Percentiles rank a stretch among this genome's conserved stretches.
Evolutionary conservation across 2,888 invertebrate species (phyloP).

Genomic region (Eristalis arbustorum): DNA sequence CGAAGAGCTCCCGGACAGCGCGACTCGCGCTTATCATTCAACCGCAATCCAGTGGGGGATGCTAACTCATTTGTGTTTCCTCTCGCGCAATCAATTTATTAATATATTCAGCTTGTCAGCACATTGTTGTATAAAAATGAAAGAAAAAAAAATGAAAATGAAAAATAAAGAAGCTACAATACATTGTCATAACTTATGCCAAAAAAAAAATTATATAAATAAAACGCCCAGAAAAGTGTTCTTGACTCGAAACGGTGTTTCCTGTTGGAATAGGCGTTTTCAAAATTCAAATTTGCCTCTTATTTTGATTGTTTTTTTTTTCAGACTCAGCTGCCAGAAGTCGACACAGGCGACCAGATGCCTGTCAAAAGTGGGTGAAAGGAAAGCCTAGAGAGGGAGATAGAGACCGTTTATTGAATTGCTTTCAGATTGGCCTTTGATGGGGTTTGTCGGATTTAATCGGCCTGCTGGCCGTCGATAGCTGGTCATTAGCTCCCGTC

Average conservation of each 20-base stretch:
- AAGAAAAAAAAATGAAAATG: slow-evolving; percentile 1
- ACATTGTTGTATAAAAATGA: slow-evolving; percentile 32
- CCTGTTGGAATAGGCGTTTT: slow-evolving; percentile 9
- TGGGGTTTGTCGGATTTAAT: background rate
- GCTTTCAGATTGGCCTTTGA: background rate
- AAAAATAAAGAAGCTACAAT: slow-evolving; percentile 13
- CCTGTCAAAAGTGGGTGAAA: background rate
- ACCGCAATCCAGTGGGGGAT: slow-evolving; percentile 30
- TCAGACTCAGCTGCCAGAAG: background rate
- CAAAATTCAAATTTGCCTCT: slow-evolving; percentile 13
- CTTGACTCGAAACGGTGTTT: slow-evolving; percentile 22
- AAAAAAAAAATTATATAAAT: slow-evolving; percentile 47
- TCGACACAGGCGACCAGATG: background rate
- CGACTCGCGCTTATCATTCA: slow-evolving; percentile 45
- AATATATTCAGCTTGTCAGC: slow-evolving; percentile 67
- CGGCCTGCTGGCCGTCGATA: background rate
- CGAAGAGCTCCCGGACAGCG: background rate
- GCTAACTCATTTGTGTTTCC: slow-evolving; percentile 66
- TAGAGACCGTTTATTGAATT: background rate
- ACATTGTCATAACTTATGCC: slow-evolving; percentile 59
- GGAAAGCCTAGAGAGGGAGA: background rate
- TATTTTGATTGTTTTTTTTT: background rate
- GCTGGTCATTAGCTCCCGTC: background rate
- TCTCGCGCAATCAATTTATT: slow-evolving; percentile 56
- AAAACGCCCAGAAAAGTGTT: slow-evolving; percentile 32